Base-by-base conservation (phyloP, 2,797 vertebrate genomes). In the Setipinna tenuifilis region DNA sequence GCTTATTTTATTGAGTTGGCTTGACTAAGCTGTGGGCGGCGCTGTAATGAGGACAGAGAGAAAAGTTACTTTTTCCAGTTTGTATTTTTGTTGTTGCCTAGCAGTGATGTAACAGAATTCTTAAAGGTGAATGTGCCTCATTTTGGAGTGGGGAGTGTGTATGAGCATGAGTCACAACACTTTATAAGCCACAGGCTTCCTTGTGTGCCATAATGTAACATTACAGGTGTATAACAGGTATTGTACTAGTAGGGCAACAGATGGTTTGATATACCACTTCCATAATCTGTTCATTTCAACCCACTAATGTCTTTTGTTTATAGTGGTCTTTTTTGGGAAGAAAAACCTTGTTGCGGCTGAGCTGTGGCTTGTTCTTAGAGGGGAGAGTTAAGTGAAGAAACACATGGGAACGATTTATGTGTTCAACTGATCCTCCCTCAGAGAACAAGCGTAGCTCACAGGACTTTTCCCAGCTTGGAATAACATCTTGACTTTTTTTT, bases 41-140 rank as follows among this genome's bases (percentile, higher is more conserved):
- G 17, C 14, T 6, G 31, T 44, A 35, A 17, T 41, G 35, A 44
- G 31, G 7, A 19, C 6, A 85, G 81, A 61, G 44, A 41, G 62
- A 84, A 62, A 82, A 23, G 48, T 28, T 54, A 54, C 75, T 89
- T 93, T 92, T 93, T 93, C 91, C 92, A 87, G 75, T 87, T 17
- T 82, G 84, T 91, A 89, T 92, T 90, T 93, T 91, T 85, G 35
- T 83, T 48, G 92, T 93, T 93, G 91, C 93, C 87, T 86, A 90
- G 92, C 81, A 89, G 83, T 94, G 93, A 93, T 89, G 91, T 92
- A 90, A 95, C 90, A 82, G 89, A 89, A 90, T 71, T 83, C 54
- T 25, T n/a, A 9, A 10, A 59, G 82, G 82, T 78, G 71, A 78
- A 78, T 78, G 71, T 5, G 28, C 28, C 65, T 65, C n/a, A 25